Conservation (phyloP, 2,797 vertebrate species). For the Glyptemys insculpta region DNA sequence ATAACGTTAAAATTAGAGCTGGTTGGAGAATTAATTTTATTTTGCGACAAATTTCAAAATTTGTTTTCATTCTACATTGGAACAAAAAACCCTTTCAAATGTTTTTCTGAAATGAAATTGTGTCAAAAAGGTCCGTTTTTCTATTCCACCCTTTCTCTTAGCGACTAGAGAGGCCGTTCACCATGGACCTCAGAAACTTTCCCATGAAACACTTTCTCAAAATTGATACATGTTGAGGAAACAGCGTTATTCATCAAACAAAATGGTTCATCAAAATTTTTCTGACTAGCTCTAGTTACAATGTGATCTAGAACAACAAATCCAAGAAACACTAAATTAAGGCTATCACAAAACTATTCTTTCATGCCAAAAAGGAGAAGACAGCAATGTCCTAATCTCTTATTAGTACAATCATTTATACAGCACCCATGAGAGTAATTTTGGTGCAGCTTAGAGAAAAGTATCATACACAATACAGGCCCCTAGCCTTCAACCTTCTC, state of each 20-base stretch:
- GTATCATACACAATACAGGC: neutral
- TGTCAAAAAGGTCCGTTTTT: neutral
- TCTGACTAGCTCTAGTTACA: neutral
- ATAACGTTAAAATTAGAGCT: neutral
- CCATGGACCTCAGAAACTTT: neutral
- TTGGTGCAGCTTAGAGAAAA: neutral
- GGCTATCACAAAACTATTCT: neutral
- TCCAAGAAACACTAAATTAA: neutral
- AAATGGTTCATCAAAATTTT: neutral
- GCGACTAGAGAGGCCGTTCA: neutral
- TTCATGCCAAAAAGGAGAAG: neutral
- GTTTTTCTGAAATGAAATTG: neutral
- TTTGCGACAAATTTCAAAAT: neutral
- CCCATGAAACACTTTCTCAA: neutral
- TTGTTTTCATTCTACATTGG: rapidly evolving
- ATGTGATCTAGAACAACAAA: neutral
- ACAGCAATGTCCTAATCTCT: neutral
- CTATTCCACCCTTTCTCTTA: neutral
- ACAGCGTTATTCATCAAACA: neutral
- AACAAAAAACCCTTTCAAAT: neutral
- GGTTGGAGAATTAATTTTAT: neutral
- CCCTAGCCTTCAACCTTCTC: neutral
- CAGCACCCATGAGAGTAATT: neutral
- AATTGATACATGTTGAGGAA: neutral
- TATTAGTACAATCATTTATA: neutral